Evolutionary conservation across 2,888 invertebrate genomes (phyloP).

Genomic region (Thymelicus acteon): DNA sequence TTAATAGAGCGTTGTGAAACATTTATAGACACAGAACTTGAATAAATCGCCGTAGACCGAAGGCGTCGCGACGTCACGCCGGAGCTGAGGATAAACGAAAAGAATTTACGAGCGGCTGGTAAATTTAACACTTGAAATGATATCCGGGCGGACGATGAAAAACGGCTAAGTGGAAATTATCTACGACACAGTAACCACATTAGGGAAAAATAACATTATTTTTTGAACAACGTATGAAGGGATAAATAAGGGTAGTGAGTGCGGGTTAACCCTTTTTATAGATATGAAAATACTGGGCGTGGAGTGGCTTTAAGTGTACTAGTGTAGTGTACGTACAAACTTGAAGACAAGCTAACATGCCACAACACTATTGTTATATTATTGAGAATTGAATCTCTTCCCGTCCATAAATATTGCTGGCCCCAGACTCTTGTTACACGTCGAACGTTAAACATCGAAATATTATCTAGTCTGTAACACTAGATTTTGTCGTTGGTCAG

Average conservation of each 20-base stretch:
- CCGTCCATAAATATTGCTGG: too few relatives aligned
- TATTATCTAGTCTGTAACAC: too few relatives aligned
- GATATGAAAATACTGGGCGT: background rate
- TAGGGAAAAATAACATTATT: background rate
- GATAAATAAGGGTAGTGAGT: background rate
- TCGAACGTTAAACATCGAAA: too few relatives aligned
- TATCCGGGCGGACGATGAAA: constrained; percentile 18
- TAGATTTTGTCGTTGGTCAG: too few relatives aligned
- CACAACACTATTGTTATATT: too few relatives aligned
- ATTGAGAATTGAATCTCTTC: background rate
- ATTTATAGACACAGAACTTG: background rate
- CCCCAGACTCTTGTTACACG: too few relatives aligned
- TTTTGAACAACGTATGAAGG: background rate
- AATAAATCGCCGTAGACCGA: background rate
- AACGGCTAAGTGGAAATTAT: constrained; percentile 28
- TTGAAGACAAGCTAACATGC: too few relatives aligned
- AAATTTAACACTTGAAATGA: constrained; percentile 33
- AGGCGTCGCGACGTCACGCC: background rate
- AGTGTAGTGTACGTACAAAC: too few relatives aligned
- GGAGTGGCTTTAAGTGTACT: too few relatives aligned
- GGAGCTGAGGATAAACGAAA: constrained; percentile 14
- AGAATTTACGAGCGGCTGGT: constrained; percentile 32
- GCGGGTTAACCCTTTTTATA: background rate
- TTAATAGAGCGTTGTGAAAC: background rate
- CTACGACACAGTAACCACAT: background rate